Evolutionary conservation across 2,113 vertebrate species (phyloP), one percentile per base, ranked within the genome.

Genomic region (Hippolais icterina): DNA sequence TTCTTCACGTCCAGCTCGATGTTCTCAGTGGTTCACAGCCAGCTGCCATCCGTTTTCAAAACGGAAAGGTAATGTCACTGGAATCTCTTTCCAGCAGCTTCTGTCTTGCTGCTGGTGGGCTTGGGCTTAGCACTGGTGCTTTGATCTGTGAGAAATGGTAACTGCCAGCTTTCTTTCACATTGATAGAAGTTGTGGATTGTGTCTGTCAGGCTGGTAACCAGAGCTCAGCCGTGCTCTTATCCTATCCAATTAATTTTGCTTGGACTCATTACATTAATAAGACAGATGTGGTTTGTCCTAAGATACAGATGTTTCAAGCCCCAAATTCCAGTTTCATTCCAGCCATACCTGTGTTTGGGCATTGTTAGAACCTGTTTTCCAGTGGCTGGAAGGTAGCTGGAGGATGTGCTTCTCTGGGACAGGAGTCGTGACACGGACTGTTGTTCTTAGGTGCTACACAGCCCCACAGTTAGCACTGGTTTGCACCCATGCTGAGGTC

Each of bases 1-100:
- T 70, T 35, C 60, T 44, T 79, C 0, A 0, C 0, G 0, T 59
- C 47, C 44, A 6, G 31, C 53, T 85, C 7, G 1, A 3, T 47
- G 39, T 39, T 83, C 63, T 37, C 74, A 5, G 50, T 31, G 3
- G 3, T 39, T 79, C 22, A 6, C 39, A 9, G 28, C 12, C 39
- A 22, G 69, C 29, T 91, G 69, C 68, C 15, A 23, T 33, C 46
- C 10, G 15, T 22, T 54, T 42, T 50, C 41, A 42, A 50, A 56
- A 16, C 20, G 9, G 42, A 31, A 22, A 28, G 19, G 1, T 35
- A 17, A n/a, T 0, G 0, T 37, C 21, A 11, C 49, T 12, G 46
- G 39, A 47, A 42, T 25, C 27, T 89, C 69, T 60, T 46, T 49
- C 10, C 69, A 53, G 42, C 35, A 24, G 25, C 71, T 63, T 59